Base-by-base conservation (phyloP, 2,797 vertebrate genomes). In the Tangara arthus region DNA sequence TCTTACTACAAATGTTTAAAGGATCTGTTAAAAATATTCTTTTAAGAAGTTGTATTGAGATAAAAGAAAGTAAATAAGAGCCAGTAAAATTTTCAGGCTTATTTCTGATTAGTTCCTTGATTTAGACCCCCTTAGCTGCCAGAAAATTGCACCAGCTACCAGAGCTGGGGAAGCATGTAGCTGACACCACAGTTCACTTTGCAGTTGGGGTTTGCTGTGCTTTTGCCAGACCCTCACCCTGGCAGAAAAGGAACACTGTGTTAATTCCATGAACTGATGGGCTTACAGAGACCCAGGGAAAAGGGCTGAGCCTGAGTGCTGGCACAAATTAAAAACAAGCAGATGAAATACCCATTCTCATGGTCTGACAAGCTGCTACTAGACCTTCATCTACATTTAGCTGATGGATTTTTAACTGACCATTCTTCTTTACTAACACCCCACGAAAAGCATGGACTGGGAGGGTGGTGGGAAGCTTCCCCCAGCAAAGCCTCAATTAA, bases 1-100 rank as follows among this genome's bases (percentile, higher is more conserved):
- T 92, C 84, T 94, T 96, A 90, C 90, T 91, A 96, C 87, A 84
- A 93, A 89, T 81, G 76, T 89, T 94, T 95, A 89, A 93, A 86
- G 90, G 63, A 77, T 81, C 84, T 65, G 61, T 81, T 91, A 83
- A 89, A 96, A 93, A 89, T 81, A 91, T 44, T 85, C 55, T 91
- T 93, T 85, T 86, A 82, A 85, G 76, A 83, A 72, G 39, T n/a
- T 34, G 6, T 49, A 71, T 89, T 23, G 49, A 86, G 84, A 92
- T 81, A 69, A 91, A 95, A 94, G 72, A 80, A 89, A 90, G 42
- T 73, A 91, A 94, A 91, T n/a, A 89, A 60, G 46, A 95, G 80
- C 30, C 21, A 16, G 42, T 52, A 55, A 56, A 93, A 84, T 94
- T 69, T 69, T 80, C 39, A 88, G 39, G 15, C 52, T 95, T 83